Percentiles rank a stretch among this genome's conserved stretches.
Conservation (phyloP, 1,140 invertebrate genomes). For the Metaphire vulgaris region DNA sequence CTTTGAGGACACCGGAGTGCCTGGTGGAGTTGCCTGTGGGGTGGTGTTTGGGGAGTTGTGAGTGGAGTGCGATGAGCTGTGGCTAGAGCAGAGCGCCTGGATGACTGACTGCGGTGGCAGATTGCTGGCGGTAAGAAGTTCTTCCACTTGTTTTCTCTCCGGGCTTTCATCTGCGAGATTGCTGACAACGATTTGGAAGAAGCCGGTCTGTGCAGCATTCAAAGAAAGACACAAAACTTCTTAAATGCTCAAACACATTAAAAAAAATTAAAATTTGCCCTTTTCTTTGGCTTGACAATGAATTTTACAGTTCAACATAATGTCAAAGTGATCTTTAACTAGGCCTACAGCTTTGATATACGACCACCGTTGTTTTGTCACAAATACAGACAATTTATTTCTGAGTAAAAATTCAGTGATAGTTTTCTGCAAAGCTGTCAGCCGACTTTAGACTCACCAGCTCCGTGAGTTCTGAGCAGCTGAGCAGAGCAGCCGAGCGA, state of each 20-base stretch:
- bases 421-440: no score
- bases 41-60: conserved; percentile 23
- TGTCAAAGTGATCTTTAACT: no score
- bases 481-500: conserved; percentile 62
- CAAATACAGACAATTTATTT: no score
- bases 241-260: no score
- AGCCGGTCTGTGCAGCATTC: conserved; percentile 48
- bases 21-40: conserved; percentile 41
- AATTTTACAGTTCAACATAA: no score
- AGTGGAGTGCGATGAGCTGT: not conserved
- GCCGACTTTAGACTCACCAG: no score
- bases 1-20: conserved; percentile 39
- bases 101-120: conserved; percentile 23
- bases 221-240: conserved; percentile 36
- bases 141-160: conserved; percentile 47
- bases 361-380: no score
- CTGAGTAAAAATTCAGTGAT: no score
- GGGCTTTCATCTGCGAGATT: conserved; percentile 38
- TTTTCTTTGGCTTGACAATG: no score
- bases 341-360: no score
- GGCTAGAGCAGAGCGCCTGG: not conserved
- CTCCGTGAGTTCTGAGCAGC: conserved; percentile 61
- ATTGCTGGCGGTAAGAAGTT: conserved; percentile 41
- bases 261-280: no score
- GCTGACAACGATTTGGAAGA: conserved; percentile 51